Evolutionary conservation across 1,140 invertebrate genomes (phyloP), one percentile per base, ranked within the genome.

Genomic region (Thalassaphorura encarpata): DNA sequence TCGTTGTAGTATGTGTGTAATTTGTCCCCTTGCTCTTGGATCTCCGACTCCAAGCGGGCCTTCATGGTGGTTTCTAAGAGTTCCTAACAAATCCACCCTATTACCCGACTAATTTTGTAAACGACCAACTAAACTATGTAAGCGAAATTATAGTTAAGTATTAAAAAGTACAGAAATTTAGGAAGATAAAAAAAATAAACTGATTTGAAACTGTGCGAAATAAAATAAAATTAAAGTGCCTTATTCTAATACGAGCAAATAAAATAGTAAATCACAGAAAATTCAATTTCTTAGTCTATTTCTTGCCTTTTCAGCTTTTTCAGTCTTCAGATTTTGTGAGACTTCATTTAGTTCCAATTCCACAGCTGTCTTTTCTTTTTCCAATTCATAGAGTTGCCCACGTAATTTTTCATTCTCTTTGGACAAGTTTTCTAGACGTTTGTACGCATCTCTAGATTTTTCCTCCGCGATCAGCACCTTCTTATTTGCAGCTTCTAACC

Each of bases 1-100:
- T 21, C 11, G 23, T 51, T 51, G 48, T 51, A 51, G 31, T 51
- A 51, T 4, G 19, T 27, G 21, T 51, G 48, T 13, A 51, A 19
- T 39, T 39, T 33, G 26, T 51, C 48, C n/a, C 48, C 21, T 23
- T 51, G 26, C 28, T 51, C 33, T 16, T 33, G 15, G 15, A 51
- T 11, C 21, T 51, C 28, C 21, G 11, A 5, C 5, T 27, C 5
- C 3, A 33, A 36, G 3, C 33, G 26, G 21, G 48, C 31, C 21
- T 51, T 27, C 13, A 11, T 18, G 18, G 29, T 36, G 21, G 18
- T 5, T 51, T 36, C 28, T 24, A 51, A 21, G 16, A 21, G 5
- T 51, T 27, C 29, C 27, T 51, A 11, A 11, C 33, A 36, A 36
- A 36, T 36, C 8, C n/a, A n/a, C n/a, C 33, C 33, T n/a, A 36